Evolutionary conservation across 2,113 vertebrate species (phyloP).

Genomic region (Montifringilla adamsi): DNA sequence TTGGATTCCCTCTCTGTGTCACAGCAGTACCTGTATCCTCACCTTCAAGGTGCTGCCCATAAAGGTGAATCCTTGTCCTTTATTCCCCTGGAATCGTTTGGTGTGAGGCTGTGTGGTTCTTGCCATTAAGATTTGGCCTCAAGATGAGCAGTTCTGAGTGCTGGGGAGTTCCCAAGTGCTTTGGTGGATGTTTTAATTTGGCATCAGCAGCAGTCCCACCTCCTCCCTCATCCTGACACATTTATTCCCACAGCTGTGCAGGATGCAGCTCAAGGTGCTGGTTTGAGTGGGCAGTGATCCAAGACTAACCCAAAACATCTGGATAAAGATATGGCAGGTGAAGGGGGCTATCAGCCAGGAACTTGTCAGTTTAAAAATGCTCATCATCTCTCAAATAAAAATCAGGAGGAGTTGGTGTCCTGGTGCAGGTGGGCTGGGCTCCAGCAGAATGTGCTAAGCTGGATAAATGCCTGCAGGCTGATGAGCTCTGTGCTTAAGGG

Average conservation of each 20-base stretch:
- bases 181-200: background rate
- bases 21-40: background rate
- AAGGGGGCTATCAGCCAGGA: background rate
- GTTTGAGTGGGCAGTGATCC: background rate
- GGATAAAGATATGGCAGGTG: background rate
- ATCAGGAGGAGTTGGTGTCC: background rate
- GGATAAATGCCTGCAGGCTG: background rate
- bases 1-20: background rate
- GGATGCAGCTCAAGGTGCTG: background rate
- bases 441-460: background rate
- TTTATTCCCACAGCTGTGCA: background rate
- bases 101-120: background rate
- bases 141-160: background rate
- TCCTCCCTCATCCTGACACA: background rate
- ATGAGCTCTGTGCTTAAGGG: background rate
- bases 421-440: background rate
- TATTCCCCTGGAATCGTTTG: background rate
- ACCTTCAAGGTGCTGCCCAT: background rate
- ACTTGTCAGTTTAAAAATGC: background rate
- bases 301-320: background rate
- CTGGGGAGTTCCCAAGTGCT: background rate
- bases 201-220: background rate
- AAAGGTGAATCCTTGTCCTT: slow-evolving; percentile 25
- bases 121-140: background rate
- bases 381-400: background rate